phyloP scores from a whole-genome alignment of 2,888 invertebrate species.

The Pandemis heparana region DNA sequence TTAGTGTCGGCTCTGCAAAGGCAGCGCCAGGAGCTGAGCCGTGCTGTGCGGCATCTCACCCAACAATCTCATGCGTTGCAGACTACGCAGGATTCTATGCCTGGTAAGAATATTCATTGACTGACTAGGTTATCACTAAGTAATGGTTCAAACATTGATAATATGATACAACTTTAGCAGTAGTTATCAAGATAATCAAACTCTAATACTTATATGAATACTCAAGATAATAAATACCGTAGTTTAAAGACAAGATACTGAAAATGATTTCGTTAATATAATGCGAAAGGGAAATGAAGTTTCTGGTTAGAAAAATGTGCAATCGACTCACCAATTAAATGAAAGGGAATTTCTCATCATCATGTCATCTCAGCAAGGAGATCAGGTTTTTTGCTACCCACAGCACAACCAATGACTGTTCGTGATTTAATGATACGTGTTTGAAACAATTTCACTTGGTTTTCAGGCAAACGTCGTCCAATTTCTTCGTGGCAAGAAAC shows the following conservation, averaged over 20 bases:
- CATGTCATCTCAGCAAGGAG: no score
- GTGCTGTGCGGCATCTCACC: conserved; percentile 93
- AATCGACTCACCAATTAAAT: no score
- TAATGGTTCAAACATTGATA: background rate
- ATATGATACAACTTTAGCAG: background rate
- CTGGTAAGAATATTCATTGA: conserved; percentile 57
- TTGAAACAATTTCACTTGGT: background rate
- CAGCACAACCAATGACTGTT: background rate
- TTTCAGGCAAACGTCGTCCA: conserved; percentile 77
- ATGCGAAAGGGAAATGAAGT: no score
- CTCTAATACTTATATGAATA: background rate
- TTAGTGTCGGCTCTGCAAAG: conserved; percentile 94
- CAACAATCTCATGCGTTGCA: conserved; percentile 91
- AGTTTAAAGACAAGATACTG: no score
- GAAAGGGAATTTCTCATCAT: no score
- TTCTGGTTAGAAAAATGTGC: no score
- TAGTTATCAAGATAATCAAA: background rate
- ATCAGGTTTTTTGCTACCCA: no score
- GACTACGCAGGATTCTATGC: conserved; percentile 71
- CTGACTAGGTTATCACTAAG: background rate
- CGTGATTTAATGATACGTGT: background rate
- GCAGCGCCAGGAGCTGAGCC: conserved; percentile 93
- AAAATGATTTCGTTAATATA: no score
- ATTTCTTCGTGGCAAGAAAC: conserved; percentile 95
- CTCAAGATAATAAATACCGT: background rate